Evolutionary conservation across 2,113 vertebrate genomes (phyloP), one percentile per base, ranked within the genome.

Genomic region (Hippopotamus amphibius): DNA sequence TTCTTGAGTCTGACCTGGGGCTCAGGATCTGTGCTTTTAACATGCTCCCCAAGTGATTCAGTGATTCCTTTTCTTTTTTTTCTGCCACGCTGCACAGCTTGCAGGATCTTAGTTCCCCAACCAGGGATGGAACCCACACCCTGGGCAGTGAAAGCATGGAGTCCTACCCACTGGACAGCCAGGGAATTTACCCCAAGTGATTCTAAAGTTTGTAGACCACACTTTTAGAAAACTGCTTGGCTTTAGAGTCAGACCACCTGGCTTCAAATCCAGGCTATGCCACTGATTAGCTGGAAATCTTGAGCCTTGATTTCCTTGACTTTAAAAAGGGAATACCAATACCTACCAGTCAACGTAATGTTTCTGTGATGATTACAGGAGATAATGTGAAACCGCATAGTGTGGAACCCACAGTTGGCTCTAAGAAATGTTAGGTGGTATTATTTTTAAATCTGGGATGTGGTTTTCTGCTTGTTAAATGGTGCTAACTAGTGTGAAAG

Each of bases 391-490:
- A 85, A 50, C 30, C 55, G 21, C 6, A 53, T 59, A 82, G 28
- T 24, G 6, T 10, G 76, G 48, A 53, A 63, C 30, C 24, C 41
- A 41, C 12, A 69, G 3, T 76, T 55, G 50, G 26, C n/a, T 3
- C 24, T 63, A 90, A 69, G 26, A 87, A 96, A 72, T 80, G 22
- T 61, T 89, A 96, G 57, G 53, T 81, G n/a, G n/a, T n/a, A 59
- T 71, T 90, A 72, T 76, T 90, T 97, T 88, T 21, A 95, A 87
- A 88, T 69, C 57, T 19, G 71, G 2, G 48, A 53, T 87, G 17
- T 37, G 6, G 7, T 82, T 85, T 97, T 93, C 46, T 72, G 26
- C 13, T 68, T 85, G 76, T 66, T 91, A 95, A 91, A 71, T 43
- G 30, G 33, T 82, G 37, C 37, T 37, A 69, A 43, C 84, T 69